Conservation (phyloP, 2,797 vertebrate genomes). For the Myioborus melanocephalus region DNA sequence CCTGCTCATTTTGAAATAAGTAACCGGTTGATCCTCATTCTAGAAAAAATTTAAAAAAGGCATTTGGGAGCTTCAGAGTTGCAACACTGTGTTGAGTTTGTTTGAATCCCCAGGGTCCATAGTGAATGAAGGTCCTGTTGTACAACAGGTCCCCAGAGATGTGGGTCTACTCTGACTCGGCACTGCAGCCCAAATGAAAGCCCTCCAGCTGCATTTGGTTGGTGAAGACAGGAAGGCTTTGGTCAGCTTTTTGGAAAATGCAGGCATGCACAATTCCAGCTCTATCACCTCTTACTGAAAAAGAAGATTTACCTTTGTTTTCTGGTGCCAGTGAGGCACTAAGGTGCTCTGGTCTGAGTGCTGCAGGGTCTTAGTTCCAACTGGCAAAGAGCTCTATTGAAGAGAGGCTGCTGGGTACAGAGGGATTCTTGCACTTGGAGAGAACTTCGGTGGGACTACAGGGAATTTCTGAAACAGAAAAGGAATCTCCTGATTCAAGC, state of each 20-base stretch:
- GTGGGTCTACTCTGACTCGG: accelerated
- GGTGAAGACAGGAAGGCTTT: neutral
- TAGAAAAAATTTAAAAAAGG: neutral
- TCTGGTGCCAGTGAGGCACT: neutral
- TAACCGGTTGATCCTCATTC: neutral
- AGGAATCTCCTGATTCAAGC: conserved; percentile 40
- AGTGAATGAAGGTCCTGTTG: neutral
- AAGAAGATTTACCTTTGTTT: neutral
- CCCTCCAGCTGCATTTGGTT: neutral
- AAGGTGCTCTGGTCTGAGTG: neutral
- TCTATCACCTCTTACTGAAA: neutral
- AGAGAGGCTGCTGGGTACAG: neutral
- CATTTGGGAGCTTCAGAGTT: neutral
- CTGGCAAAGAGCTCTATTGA: neutral
- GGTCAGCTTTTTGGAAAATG: neutral
- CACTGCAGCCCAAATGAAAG: neutral
- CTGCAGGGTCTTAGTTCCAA: neutral
- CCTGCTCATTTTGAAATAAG: neutral
- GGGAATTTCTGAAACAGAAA: conserved; percentile 13
- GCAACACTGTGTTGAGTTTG: neutral
- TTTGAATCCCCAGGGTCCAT: neutral
- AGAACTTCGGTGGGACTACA: neutral
- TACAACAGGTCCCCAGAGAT: neutral
- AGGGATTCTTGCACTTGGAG: neutral
- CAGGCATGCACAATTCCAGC: accelerated